These are phyloP conservation scores for Hermodice carunculata DNA, from an alignment of 2,888 invertebrate species.

Conservation along the genomic window DNA sequence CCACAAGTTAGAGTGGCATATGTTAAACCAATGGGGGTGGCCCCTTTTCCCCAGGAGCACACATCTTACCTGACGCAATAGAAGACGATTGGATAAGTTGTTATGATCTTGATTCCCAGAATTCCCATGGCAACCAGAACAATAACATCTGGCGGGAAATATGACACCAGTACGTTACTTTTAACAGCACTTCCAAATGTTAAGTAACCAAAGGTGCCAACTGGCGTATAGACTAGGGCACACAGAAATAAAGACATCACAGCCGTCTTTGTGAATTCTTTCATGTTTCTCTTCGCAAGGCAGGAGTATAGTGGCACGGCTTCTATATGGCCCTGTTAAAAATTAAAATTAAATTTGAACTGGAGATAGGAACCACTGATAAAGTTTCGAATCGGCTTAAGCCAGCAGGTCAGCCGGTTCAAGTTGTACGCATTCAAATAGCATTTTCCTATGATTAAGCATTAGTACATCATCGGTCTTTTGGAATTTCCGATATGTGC, in stretches of 20 bases:
- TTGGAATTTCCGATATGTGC: too few species aligned
- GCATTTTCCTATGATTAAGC: too few species aligned
- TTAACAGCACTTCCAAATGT: constrained; percentile 24
- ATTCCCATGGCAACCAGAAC: constrained; percentile 28
- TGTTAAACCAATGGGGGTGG: too few species aligned
- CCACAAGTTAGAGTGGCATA: too few species aligned
- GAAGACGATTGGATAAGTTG: constrained; percentile 30
- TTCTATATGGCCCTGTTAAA: constrained; percentile 34
- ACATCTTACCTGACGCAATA: constrained; percentile 29
- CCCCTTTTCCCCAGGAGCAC: too few species aligned
- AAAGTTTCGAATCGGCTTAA: too few species aligned
- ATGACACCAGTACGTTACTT: constrained; percentile 22
- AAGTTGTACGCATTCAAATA: too few species aligned
- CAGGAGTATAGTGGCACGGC: constrained; percentile 27
- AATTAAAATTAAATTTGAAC: too few species aligned
- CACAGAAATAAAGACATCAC: constrained; percentile 14
- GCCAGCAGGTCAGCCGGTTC: too few species aligned
- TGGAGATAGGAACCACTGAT: too few species aligned
- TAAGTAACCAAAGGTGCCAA: constrained; percentile 30
- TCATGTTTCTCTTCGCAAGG: constrained; percentile 11
- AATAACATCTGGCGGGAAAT: constrained; percentile 10
- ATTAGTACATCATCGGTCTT: too few species aligned
- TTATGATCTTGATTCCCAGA: constrained; percentile 26
- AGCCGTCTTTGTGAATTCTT: constrained; percentile 7
- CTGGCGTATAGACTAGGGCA: constrained; percentile 13